Conservation (phyloP, 2,113 vertebrate species). For the Anolis carolinensis region DNA sequence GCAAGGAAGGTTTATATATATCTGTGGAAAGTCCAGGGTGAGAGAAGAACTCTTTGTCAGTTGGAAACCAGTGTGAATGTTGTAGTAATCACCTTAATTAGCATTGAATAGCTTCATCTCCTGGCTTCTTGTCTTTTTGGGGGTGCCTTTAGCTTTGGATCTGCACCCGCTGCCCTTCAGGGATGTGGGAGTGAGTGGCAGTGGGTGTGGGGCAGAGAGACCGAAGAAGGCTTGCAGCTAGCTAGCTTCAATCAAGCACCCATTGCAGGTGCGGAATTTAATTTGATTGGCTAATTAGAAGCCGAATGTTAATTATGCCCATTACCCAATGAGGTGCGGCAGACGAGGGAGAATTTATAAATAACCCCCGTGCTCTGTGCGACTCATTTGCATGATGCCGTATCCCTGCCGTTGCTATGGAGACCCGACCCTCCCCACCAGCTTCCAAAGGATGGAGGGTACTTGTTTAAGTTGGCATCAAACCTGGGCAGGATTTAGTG, state of each 20-base stretch:
- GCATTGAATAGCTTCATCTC: no score
- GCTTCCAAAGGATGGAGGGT: not conserved
- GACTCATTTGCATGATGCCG: conserved; percentile 52
- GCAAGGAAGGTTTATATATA: no score
- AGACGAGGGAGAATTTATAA: conserved; percentile 69
- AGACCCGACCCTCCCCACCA: not conserved
- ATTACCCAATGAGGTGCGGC: conserved; percentile 76
- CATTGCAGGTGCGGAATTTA: conserved; percentile 77
- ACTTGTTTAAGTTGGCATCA: not conserved
- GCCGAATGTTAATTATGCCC: conserved; percentile 74
- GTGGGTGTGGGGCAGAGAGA: no score
- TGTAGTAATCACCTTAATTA: no score
- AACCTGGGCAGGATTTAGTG: not conserved
- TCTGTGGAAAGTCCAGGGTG: no score
- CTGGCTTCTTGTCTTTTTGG: no score
- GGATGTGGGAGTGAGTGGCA: not conserved
- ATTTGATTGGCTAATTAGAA: conserved; percentile 82
- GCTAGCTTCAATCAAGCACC: conserved; percentile 67
- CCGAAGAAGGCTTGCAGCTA: conserved; percentile 12
- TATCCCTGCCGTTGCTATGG: conserved; percentile 26
- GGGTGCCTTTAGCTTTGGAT: not conserved
- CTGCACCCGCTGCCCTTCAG: conserved; percentile 11
- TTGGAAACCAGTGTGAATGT: no score
- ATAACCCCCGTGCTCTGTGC: conserved; percentile 55
- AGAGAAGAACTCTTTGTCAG: no score